Conservation (phyloP, 2,797 vertebrate species). For the Rhynchonycteris naso region DNA sequence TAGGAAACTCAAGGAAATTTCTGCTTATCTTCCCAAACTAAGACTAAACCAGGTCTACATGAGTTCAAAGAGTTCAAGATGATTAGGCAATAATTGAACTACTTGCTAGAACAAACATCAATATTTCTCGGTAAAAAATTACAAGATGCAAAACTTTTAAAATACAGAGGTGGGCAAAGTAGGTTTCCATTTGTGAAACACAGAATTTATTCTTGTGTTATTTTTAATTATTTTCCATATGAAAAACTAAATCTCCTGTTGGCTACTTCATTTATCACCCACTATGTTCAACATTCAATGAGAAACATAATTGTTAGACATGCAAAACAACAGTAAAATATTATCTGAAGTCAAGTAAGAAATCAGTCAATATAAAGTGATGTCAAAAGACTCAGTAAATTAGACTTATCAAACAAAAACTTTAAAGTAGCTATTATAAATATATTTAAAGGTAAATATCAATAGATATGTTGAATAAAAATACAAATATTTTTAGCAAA, state of each 20-base stretch:
- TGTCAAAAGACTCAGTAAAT: neutral
- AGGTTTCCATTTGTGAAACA: no score
- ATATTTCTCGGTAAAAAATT: neutral
- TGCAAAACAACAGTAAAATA: neutral
- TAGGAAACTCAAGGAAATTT: neutral
- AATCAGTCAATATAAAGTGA: neutral
- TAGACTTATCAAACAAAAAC: neutral
- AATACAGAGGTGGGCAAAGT: neutral
- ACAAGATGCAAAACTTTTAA: neutral
- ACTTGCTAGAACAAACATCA: neutral
- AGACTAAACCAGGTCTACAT: neutral
- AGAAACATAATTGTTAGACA: neutral
- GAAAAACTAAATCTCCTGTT: neutral
- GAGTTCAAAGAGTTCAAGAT: neutral
- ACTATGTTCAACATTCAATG: neutral
- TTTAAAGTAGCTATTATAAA: neutral
- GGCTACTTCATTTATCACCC: neutral
- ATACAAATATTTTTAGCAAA: neutral
- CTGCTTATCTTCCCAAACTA: neutral
- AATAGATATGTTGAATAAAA: neutral
- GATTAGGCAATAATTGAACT: neutral
- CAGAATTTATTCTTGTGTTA: neutral
- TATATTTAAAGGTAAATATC: neutral
- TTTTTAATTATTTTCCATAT: neutral
- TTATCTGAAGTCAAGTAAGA: neutral